Percentiles rank a stretch among this genome's conserved stretches.
Evolutionary conservation across 1,140 invertebrate genomes (phyloP).

Genomic region (Paraescarpia echinospica): DNA sequence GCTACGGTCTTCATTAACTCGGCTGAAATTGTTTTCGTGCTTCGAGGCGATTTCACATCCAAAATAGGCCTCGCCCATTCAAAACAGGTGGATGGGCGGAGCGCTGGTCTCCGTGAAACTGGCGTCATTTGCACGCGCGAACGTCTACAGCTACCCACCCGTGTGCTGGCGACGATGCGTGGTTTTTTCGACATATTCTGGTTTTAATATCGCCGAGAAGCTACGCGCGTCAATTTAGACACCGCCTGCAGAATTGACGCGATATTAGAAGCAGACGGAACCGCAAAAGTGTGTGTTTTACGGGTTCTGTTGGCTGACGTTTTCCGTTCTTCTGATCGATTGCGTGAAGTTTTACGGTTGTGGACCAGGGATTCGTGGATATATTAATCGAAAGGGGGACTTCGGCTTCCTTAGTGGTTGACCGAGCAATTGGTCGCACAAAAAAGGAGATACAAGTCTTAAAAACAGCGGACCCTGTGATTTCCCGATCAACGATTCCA

Average conservation of each 20-base stretch:
- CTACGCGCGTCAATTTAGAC: neutral
- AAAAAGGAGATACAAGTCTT: no score
- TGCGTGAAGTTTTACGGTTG: neutral
- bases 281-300: neutral
- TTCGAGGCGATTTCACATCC: neutral
- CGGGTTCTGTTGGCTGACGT: neutral
- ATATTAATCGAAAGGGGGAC: no score
- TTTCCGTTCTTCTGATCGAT: neutral
- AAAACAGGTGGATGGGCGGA: neutral
- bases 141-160: neutral
- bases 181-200: neutral
- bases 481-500: neutral
- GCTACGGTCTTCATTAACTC: neutral
- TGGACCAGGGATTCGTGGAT: neutral
- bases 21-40: neutral
- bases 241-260: no score
- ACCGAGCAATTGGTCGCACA: no score
- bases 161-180: neutral
- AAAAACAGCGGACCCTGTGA: no score
- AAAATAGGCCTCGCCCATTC: neutral
- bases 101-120: neutral
- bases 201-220: neutral
- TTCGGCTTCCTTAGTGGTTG: no score
- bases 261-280: neutral
- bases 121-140: neutral